Base-by-base conservation (phyloP, 2,888 invertebrate species). In the Tachina fera region DNA sequence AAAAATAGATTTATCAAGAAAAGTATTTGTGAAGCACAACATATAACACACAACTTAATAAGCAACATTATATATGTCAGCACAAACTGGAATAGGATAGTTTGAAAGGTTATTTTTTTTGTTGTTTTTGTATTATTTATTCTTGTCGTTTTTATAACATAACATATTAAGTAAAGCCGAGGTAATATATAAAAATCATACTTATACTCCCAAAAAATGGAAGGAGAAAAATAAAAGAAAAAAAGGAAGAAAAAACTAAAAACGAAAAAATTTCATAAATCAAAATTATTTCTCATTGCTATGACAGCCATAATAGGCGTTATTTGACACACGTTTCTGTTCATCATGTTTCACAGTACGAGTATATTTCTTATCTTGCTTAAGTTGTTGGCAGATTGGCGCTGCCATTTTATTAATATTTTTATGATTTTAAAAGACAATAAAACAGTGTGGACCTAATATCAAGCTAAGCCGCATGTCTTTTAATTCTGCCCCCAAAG, bases 251-350 rank as follows among this genome's bases (percentile, higher is more conserved):
- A 61, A 61, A 43, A 61, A 16, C n/a, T 13, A n/a, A 0, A n/a
- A 10, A n/a, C 19, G 61, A 71, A 65, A 47, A 87, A 88, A 88
- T 89, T 90, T 88, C 90, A 90, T 91, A 91, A 91, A 91, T 91
- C 90, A 90, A 90, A 91, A 90, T 90, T 90, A 90, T 88, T 89
- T 90, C 89, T 89, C 88, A 89, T 89, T 90, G 89, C 88, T 87
- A 88, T 89, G 90, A 89, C 89, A 90, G 85, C 88, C 88, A 87
- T 88, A 88, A 89, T 88, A 88, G 89, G 89, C 89, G 88, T 90
- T 90, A 88, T 89, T 89, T 89, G 88, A 89, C 90, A 89, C 89
- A 87, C 89, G 88, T 88, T 88, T 87, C 60, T 72, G 65, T 77
- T 79, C 80, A 83, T 53, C 75, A 79, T 75, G 58, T 80, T 41